phyloP scores from a whole-genome alignment of 2,113 vertebrate genomes.

The Tragelaphus imberbis region DNA sequence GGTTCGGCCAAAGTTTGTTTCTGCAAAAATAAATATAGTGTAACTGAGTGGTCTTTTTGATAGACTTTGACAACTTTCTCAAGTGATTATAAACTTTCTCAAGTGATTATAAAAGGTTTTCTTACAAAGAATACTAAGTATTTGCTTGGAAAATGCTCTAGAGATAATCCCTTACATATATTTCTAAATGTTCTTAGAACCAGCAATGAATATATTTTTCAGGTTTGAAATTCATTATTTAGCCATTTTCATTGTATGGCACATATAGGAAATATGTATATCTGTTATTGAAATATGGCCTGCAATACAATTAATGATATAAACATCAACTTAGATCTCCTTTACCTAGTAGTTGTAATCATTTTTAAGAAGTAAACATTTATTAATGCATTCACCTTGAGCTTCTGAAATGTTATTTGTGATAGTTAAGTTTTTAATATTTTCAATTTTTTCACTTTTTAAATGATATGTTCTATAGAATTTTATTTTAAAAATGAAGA shows the following conservation, averaged over 20 bases:
- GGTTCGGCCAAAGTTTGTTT: conserved; percentile 50
- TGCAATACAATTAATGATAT: background rate
- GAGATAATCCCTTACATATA: background rate
- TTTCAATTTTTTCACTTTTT: background rate
- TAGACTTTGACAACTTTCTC: background rate
- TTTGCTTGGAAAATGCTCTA: background rate
- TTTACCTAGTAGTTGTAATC: background rate
- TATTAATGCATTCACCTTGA: background rate
- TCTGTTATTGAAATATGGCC: background rate
- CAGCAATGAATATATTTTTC: background rate
- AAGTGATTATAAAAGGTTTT: background rate
- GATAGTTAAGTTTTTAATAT: background rate
- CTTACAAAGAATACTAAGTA: background rate
- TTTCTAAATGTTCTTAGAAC: background rate
- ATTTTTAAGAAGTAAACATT: background rate
- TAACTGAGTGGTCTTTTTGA: background rate
- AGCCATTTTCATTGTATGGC: background rate
- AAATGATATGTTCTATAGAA: background rate
- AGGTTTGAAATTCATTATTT: conserved; percentile 24
- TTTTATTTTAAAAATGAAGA: background rate
- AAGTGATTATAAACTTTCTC: background rate
- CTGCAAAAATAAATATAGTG: conserved; percentile 37
- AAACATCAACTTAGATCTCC: background rate
- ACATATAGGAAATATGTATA: background rate
- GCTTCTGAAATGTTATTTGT: background rate